Base-by-base conservation (phyloP, 1,140 invertebrate species). In the Ips typographus region DNA sequence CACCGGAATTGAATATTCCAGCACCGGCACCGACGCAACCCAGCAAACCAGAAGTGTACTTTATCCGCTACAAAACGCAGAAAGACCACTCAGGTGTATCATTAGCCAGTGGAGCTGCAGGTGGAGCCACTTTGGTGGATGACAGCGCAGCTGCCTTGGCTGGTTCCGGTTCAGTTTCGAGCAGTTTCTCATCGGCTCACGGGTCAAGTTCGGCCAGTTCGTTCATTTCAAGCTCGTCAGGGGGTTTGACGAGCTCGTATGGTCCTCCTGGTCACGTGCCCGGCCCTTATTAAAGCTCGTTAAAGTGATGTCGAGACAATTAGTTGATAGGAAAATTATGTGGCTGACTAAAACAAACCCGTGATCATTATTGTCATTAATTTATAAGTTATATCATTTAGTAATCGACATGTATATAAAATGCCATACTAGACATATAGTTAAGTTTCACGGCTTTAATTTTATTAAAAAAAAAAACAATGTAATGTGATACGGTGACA, bases 31-130 rank as follows among this genome's bases (percentile, higher is more conserved):
- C 91, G 3, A 93, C 91, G 51, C 89, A 91, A 75, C 91, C 91
- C 52, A 88, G 88, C 80, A 93, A 93, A 85, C 91, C 91, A 41
- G 91, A 93, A 83, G 91, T 94, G 53, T 93, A 93, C 87, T 94
- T 94, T 86, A 94, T 94, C 86, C 88, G 91, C 70, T 94, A 94
- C 88, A 92, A 93, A 87, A 91, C 91, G 73, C 90, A 91, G 81
- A 86, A 85, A 78, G 83, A 84, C 66, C 78, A 79, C 70, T 83
- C 88, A 86, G 80, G 81, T 49, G 73, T 71, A 70, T 81, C 80
- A 44, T 80, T 78, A 67, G 78, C 76, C n/a, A 80, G 80, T 49
- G 80, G 73, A 37, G 73, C 78, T 64, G 72, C 72, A 42, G 79
- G 77, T 4, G 77, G 77, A 6, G 76, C 76, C 41, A 47, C 38